These are phyloP conservation scores for Apistogramma diplotaenia DNA, from an alignment of 2,113 vertebrate genomes.

Conservation along the genomic window DNA sequence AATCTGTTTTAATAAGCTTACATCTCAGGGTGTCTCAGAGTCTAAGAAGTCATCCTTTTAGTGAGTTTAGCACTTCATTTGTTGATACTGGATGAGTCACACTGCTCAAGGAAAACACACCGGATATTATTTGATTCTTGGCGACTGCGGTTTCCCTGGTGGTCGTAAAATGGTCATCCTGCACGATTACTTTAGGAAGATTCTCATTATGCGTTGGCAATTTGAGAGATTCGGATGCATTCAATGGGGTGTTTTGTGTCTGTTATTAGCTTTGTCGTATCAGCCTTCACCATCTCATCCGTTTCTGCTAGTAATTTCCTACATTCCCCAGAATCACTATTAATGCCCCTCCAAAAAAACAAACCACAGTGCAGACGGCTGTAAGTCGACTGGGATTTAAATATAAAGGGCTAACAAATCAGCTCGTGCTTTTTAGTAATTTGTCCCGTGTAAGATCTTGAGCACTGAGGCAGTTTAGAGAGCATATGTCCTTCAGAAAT, in stretches of 20 bases:
- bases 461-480: neutral
- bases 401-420: neutral
- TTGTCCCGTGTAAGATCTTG: neutral
- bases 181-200: neutral
- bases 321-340: neutral
- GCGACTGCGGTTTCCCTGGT: neutral
- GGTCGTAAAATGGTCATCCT: neutral
- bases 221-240: neutral
- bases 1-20: conserved; percentile 46
- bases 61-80: neutral
- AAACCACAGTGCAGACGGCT: neutral
- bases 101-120: neutral
- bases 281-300: neutral
- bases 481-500: neutral
- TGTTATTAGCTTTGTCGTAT: neutral
- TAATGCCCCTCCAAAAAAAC: neutral
- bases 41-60: neutral
- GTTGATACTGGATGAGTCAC: conserved; percentile 1
- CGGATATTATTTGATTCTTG: neutral
- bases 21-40: conserved; percentile 15
- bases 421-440: neutral
- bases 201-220: neutral
- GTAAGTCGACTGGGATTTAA: neutral
- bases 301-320: neutral
- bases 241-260: neutral